Evolutionary conservation across 2,797 vertebrate genomes (phyloP), one percentile per base, ranked within the genome.

Genomic region (Coilia nasus): DNA sequence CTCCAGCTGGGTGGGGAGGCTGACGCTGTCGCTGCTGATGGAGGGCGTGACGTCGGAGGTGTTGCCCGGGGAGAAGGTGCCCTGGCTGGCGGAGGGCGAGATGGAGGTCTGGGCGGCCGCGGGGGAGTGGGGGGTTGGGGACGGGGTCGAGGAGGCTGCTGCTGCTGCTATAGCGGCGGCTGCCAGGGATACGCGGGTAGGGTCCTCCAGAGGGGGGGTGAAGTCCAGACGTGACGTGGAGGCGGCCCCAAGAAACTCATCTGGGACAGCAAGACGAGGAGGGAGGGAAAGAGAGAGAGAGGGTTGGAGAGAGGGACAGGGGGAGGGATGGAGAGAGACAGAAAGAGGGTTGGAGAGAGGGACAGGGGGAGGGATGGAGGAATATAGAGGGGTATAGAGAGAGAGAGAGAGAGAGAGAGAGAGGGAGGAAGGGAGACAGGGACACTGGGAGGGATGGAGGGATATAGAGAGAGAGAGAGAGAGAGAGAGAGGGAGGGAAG

Each of bases 11-110:
- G 98, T 98, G 10, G 97, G 96, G 0, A 97, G 94, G 88, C 97
- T 98, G 90, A 97, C 0, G 44, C 97, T 99, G 91, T 98, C 98
- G 10, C 97, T 98, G 95, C 97, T 98, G 46, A 96, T 93, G 0
- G 98, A 98, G 2, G 96, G 96, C 46, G 96, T 95, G 89, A 93
- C 85, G 56, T 96, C 96, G 0, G 91, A 94, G 88, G 94, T 90
- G 0, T 92, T 93, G 83, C 89, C 90, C 0, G 93, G 92, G 0
- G 93, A 93, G 60, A 89, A 25, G 0, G 87, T 85, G 60, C 84
- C 89, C 11, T 14, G 85, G 87, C 86, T 90, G 89, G 92, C 90
- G 7, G 50, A 88, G 35, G 92, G 91, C 83, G 91, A 93, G 83
- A 90, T 86, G 78, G 89, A 85, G 25, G 91, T 82, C 0, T 6